Evolutionary conservation across 1,140 invertebrate genomes (phyloP).

Genomic region (Drosophila jambulina): DNA sequence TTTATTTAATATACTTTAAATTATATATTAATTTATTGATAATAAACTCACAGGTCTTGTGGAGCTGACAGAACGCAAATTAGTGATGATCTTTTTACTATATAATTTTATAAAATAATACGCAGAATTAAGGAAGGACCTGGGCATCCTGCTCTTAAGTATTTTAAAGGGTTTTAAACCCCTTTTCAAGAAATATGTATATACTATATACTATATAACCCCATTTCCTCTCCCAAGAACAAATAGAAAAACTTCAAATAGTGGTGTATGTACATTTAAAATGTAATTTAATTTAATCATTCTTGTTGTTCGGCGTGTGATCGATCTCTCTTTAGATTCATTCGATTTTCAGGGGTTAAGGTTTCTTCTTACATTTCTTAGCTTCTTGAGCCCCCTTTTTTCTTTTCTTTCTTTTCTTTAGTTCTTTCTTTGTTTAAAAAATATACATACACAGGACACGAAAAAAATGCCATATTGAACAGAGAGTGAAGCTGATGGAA

Average conservation of each 20-base stretch:
- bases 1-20: too few relatives aligned
- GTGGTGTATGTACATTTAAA: conserved; percentile 65
- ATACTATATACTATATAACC: background rate
- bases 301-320: conserved; percentile 40
- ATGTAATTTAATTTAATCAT: conserved; percentile 75
- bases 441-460: conserved; percentile 58
- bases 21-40: too few relatives aligned
- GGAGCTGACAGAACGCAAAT: too few relatives aligned
- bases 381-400: background rate
- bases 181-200: background rate
- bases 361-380: background rate
- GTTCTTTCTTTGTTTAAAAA: conserved; percentile 35
- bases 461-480: conserved; percentile 48
- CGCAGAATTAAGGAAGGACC: too few relatives aligned
- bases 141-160: too few relatives aligned
- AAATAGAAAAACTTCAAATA: background rate
- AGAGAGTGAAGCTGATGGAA: conserved; percentile 36
- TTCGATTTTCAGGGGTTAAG: conserved; percentile 21
- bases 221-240: background rate
- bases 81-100: too few relatives aligned
- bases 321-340: conserved; percentile 15
- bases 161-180: background rate
- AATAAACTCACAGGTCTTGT: too few relatives aligned
- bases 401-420: background rate
- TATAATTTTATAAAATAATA: too few relatives aligned